Evolutionary conservation across 2,888 invertebrate genomes (phyloP).

Genomic region (Hymenopus coronatus): DNA sequence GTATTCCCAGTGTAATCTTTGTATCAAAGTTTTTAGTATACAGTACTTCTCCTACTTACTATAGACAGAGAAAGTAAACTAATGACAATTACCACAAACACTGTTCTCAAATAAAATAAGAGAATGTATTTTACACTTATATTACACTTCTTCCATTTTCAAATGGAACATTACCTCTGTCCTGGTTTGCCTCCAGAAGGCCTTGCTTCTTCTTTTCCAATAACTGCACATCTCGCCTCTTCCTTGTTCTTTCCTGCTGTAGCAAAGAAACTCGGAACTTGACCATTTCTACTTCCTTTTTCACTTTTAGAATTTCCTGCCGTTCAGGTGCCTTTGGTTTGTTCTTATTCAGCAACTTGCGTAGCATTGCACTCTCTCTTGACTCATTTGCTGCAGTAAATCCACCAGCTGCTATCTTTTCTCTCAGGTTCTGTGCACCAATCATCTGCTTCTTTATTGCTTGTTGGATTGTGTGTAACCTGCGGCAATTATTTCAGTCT

Average conservation of each 20-base stretch:
- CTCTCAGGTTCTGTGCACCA: constrained; percentile 51
- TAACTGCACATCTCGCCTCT: constrained; percentile 59
- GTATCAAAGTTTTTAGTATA: no score
- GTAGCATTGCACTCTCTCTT: constrained; percentile 37
- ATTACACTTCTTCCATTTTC: no score
- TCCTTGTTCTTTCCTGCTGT: constrained; percentile 66
- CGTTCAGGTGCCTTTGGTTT: constrained; percentile 40
- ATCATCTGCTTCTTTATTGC: constrained; percentile 66
- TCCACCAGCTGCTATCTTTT: constrained; percentile 51
- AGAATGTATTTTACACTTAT: no score
- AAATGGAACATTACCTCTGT: constrained; percentile 25
- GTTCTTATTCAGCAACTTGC: constrained; percentile 38
- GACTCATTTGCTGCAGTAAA: constrained; percentile 23
- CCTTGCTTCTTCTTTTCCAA: constrained; percentile 62
- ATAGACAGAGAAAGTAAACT: no score
- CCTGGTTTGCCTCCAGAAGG: constrained; percentile 64
- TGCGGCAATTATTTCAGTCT: constrained; percentile 25
- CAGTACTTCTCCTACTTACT: no score
- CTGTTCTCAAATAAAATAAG: no score
- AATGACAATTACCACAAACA: no score
- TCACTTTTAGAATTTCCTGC: constrained; percentile 60
- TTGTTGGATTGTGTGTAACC: constrained; percentile 66
- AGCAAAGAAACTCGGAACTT: constrained; percentile 67
- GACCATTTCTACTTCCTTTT: constrained; percentile 67
- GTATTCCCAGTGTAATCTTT: no score